phyloP scores from a whole-genome alignment of 2,113 vertebrate species.

The Tragelaphus buxtoni region DNA sequence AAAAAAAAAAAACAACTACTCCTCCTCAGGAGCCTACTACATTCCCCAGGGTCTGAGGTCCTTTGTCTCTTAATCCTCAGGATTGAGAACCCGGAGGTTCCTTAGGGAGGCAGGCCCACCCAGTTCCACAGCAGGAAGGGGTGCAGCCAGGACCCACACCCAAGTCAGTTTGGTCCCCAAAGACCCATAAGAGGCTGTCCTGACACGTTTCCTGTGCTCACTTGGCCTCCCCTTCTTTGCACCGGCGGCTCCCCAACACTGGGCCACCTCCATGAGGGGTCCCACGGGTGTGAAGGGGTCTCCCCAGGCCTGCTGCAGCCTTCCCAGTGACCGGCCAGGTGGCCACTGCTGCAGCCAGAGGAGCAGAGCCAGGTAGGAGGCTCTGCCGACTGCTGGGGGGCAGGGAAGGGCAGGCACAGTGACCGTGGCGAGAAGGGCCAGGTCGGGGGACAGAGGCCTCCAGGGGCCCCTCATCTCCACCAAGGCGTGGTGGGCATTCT shows the following conservation, averaged over 20 bases:
- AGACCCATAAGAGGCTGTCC: not conserved
- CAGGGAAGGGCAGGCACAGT: not conserved
- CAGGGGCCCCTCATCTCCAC: not conserved
- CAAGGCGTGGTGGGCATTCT: not conserved
- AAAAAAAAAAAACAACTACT: too few relatives aligned
- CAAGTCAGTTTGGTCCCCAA: not conserved
- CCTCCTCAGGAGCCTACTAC: not conserved
- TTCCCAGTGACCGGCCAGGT: fast-evolving
- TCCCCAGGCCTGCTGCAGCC: not conserved
- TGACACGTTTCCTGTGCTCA: not conserved
- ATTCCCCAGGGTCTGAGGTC: not conserved
- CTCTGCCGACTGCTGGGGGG: not conserved
- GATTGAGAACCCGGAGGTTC: not conserved
- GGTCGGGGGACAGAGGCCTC: not conserved
- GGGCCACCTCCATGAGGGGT: not conserved
- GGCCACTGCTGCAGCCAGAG: not conserved
- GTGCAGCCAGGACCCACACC: not conserved
- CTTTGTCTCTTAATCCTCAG: not conserved
- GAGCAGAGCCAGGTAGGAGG: not conserved
- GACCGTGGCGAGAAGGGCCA: not conserved
- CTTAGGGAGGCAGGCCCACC: not conserved
- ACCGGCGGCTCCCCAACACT: fast-evolving
- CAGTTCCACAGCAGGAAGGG: not conserved
- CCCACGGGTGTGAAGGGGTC: not conserved
- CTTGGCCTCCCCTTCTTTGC: not conserved